Evolutionary conservation across 2,797 vertebrate genomes (phyloP).

Genomic region (Morus bassanus): DNA sequence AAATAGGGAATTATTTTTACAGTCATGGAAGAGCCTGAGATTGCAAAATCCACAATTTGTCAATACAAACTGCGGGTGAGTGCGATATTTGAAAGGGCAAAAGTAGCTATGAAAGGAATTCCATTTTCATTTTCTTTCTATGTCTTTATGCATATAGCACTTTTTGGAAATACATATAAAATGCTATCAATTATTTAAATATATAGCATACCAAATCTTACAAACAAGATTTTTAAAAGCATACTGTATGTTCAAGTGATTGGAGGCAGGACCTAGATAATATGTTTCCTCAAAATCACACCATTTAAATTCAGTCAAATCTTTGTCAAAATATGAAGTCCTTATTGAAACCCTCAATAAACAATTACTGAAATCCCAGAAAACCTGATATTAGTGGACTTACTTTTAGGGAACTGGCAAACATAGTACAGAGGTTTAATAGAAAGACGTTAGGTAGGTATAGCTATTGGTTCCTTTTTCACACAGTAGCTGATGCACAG

Average conservation of each 20-base stretch:
- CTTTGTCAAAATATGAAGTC: not conserved
- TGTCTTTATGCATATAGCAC: not conserved
- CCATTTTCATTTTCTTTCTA: not conserved
- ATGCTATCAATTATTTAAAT: not conserved
- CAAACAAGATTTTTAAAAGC: not conserved
- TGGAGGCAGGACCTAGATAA: not conserved
- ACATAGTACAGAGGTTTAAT: fast-evolving
- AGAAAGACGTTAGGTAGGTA: not conserved
- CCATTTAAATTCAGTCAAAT: not conserved
- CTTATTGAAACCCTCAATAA: not conserved
- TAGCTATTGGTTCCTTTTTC: not conserved
- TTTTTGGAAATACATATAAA: not conserved
- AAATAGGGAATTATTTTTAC: not conserved
- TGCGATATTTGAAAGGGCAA: not conserved
- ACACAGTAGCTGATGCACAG: not conserved
- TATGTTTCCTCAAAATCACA: not conserved
- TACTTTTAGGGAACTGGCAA: not conserved
- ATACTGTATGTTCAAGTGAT: not conserved
- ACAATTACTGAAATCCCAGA: not conserved
- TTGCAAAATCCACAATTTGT: not conserved
- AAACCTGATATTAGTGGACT: not conserved
- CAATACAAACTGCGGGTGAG: not conserved
- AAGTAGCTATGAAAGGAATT: not conserved
- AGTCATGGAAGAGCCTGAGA: not conserved
- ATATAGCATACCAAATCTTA: not conserved